Conservation (phyloP, 2,113 vertebrate genomes). For the Corydoras sp. region DNA sequence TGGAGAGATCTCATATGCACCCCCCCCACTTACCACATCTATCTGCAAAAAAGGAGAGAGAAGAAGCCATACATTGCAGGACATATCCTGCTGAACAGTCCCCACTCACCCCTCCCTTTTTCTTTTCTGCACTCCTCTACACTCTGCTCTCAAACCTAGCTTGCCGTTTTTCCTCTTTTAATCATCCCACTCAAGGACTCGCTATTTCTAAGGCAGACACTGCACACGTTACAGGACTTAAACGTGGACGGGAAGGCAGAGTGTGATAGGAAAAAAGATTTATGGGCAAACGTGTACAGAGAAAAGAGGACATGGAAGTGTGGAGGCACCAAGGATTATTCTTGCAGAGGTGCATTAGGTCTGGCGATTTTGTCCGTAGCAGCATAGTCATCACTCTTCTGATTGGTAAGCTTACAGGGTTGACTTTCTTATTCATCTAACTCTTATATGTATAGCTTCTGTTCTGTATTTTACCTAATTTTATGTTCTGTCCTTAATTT, state of each 20-base stretch:
- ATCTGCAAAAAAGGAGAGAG: slow-evolving; percentile 21
- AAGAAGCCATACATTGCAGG: slow-evolving; percentile 29
- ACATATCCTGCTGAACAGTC: slow-evolving; percentile 33
- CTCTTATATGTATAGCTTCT: background rate
- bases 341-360: slow-evolving; percentile 30
- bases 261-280: slow-evolving; percentile 9
- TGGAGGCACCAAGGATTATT: slow-evolving; percentile 15
- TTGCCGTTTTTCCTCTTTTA: background rate
- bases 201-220: slow-evolving; percentile 8
- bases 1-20: background rate
- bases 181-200: slow-evolving; percentile 19
- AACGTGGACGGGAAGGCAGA: background rate
- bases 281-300: background rate
- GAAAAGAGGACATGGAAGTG: slow-evolving; percentile 27
- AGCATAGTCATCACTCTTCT: slow-evolving; percentile 42
- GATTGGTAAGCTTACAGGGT: slow-evolving; percentile 32
- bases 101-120: slow-evolving; percentile 11
- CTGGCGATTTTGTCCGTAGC: slow-evolving; percentile 27
- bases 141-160: slow-evolving; percentile 11
- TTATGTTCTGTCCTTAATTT: background rate
- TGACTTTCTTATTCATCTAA: background rate
- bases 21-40: slow-evolving; percentile 21
- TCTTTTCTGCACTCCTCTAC: slow-evolving; percentile 9
- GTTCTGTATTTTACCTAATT: background rate
- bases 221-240: background rate